Evolutionary conservation across 2,797 vertebrate species (phyloP).

Genomic region (Heteromormyrus szaboi): DNA sequence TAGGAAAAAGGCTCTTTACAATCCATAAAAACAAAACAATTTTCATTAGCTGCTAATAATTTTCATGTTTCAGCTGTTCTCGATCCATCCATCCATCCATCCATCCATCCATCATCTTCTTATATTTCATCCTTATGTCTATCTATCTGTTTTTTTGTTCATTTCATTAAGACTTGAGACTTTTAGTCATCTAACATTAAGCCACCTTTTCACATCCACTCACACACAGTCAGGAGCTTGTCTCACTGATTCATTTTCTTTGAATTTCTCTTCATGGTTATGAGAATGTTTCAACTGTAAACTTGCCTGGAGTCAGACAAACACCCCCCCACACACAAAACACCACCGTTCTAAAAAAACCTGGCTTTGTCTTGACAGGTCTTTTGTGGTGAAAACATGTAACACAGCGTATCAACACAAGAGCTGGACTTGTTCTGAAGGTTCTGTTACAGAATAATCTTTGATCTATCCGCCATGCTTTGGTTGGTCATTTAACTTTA

Average conservation of each 20-base stretch:
- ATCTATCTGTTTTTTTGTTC: neutral
- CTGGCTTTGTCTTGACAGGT: neutral
- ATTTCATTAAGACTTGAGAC: neutral
- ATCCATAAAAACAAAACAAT: neutral
- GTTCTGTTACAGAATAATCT: neutral
- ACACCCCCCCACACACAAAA: neutral
- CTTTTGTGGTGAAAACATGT: neutral
- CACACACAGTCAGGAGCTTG: neutral
- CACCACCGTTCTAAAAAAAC: neutral
- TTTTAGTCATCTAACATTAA: neutral
- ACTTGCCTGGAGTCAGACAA: neutral
- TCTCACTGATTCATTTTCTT: neutral
- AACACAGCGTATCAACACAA: neutral
- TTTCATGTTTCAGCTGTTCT: neutral
- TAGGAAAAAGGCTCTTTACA: neutral
- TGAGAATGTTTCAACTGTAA: neutral
- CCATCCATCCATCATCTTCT: neutral
- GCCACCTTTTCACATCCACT: neutral
- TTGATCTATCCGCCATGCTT: neutral
- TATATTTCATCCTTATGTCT: neutral
- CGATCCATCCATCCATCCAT: neutral
- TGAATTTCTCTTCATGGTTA: neutral
- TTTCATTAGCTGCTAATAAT: neutral
- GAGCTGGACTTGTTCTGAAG: neutral
- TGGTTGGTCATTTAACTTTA: neutral